Evolutionary conservation across 2,888 invertebrate genomes (phyloP), one percentile per base, ranked within the genome.

Genomic region (Tachina fera): DNA sequence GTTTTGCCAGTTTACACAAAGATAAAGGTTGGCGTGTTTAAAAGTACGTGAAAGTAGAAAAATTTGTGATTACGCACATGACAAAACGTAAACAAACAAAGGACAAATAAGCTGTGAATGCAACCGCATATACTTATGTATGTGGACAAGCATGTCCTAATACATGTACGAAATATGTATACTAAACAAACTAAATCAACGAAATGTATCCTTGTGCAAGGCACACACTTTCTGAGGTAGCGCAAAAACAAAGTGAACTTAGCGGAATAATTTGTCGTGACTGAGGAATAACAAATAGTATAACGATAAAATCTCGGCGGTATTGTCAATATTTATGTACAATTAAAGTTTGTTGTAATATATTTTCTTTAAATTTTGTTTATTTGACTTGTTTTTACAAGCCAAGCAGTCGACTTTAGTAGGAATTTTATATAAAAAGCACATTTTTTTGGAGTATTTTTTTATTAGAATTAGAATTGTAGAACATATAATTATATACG

Each of bases 31-130:
- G 31, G 58, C 71, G 51, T 83, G 83, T 67, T 83, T 67, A 65
- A 72, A 77, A 79, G 53, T 82, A 82, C 77, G 83, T 86, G 82
- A 72, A 82, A 77, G 65, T 9, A 77, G 63, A 13, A 51, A 79
- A 78, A 71, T 77, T 82, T 31, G 56, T 82, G 78, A 71, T 75
- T 71, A 85, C 70, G 78, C 78, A 75, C 82, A 85, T 65, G 58
- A 72, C 67, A 43, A 53, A 81, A 19, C 4, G 22, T 11, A 41
- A 13, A 51, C 14, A 60, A 56, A 31, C 10, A 43, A 43, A 43
- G 22, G 58, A 61, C 47, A 72, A 75, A 60, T 76, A 71, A 31
- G 22, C 77, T 19, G 14, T 41, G 13, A 47, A 76, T 16, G 43
- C 61, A 67, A 39, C 53, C 53, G 67, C 43, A 45, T 51, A 70